Evolutionary conservation across 2,113 vertebrate genomes (phyloP).

Genomic region (Eolophus roseicapilla): DNA sequence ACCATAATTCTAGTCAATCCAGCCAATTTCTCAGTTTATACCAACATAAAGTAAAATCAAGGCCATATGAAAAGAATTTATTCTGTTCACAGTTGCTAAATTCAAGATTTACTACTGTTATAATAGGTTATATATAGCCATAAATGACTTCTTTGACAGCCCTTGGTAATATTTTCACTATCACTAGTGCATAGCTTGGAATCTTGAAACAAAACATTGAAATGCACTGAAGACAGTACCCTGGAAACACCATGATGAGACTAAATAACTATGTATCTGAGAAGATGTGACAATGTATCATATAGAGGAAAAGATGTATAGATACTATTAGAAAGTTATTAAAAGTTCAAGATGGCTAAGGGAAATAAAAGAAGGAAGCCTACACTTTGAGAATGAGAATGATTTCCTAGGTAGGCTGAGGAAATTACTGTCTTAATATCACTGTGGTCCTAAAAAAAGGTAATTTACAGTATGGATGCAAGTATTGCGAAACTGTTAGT

Average conservation of each 20-base stretch:
- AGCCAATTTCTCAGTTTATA: background rate
- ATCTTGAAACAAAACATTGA: background rate
- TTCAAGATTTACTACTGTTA: slow-evolving; percentile 15
- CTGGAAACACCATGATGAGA: background rate
- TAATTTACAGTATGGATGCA: background rate
- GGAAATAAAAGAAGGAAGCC: background rate
- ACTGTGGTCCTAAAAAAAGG: background rate
- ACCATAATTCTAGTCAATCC: background rate
- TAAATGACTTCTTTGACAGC: background rate
- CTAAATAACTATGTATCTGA: background rate
- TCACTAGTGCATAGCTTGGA: background rate
- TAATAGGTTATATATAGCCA: slow-evolving; percentile 28
- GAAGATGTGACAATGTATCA: background rate
- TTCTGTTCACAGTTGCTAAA: background rate
- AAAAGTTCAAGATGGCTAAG: background rate
- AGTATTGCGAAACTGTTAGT: background rate
- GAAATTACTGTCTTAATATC: background rate
- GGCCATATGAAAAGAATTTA: slow-evolving; percentile 9
- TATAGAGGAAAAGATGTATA: background rate
- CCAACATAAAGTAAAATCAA: background rate
- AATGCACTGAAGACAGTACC: background rate
- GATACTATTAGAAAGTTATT: background rate
- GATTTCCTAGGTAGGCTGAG: slow-evolving; percentile 2
- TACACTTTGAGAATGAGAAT: background rate
- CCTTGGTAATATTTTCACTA: background rate